phyloP scores from a whole-genome alignment of 2,888 invertebrate genomes.

The Eulithis testata region DNA sequence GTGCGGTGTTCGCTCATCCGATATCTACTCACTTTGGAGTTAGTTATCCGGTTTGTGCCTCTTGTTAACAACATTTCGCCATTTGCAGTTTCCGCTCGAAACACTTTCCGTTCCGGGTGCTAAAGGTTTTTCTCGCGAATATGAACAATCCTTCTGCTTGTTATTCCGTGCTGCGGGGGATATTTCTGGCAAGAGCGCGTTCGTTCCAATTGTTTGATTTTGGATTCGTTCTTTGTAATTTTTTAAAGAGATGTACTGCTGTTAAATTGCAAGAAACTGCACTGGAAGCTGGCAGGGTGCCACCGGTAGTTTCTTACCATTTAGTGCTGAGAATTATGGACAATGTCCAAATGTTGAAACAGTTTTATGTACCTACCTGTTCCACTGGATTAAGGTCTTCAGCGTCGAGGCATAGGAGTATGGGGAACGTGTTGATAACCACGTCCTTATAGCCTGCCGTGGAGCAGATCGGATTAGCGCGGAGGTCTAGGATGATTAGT shows the following conservation, averaged over 20 bases:
- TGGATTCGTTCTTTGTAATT: conserved; percentile 9
- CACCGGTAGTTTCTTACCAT: conserved; percentile 18
- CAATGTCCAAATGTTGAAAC: conserved; percentile 16
- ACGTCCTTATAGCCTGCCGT: conserved; percentile 68
- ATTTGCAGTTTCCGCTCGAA: conserved; percentile 32
- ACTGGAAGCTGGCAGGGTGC: conserved; percentile 22
- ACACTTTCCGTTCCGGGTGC: conserved; percentile 25
- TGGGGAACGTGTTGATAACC: conserved; percentile 66
- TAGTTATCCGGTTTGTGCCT: conserved; percentile 23
- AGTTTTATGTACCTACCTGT: conserved; percentile 61
- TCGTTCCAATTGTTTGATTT: conserved; percentile 23
- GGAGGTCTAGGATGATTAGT: conserved; percentile 65
- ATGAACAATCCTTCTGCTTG: conserved; percentile 22
- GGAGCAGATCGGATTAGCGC: conserved; percentile 71
- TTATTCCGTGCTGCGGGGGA: conserved; percentile 16
- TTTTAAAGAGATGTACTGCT: conserved; percentile 13
- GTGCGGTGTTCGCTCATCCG: conserved; percentile 14
- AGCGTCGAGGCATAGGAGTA: conserved; percentile 64
- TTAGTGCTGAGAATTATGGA: conserved; percentile 19
- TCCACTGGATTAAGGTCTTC: conserved; percentile 62
- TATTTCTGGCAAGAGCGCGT: conserved; percentile 13
- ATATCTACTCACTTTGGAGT: conserved; percentile 16
- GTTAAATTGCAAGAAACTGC: conserved; percentile 20
- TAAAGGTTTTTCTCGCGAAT: conserved; percentile 27
- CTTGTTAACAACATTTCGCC: conserved; percentile 32